Percentiles rank a stretch among this genome's conserved stretches.
Conservation (phyloP, 1,140 invertebrate species). For the Papilio glaucus region DNA sequence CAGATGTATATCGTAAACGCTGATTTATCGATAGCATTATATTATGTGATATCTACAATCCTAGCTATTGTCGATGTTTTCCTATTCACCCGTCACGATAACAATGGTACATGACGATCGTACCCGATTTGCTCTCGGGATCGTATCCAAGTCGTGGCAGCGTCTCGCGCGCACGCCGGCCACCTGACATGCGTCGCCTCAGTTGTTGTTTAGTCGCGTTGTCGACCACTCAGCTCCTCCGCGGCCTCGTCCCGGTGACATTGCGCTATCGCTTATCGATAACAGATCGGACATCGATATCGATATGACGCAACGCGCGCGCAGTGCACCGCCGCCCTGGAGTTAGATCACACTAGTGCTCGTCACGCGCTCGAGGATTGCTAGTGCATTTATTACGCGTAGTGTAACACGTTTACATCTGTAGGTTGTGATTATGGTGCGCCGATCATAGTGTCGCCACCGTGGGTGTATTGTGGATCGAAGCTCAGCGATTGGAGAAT, state of each 20-base stretch:
- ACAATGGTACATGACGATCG: slow-evolving; percentile 52
- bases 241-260: slow-evolving; percentile 69
- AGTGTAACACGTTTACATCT: slow-evolving; percentile 46
- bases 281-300: slow-evolving; percentile 59
- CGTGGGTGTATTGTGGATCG: slow-evolving; percentile 75
- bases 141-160: slow-evolving; percentile 59
- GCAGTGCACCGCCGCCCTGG: slow-evolving; percentile 49
- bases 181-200: slow-evolving; percentile 56
- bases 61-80: slow-evolving; percentile 24
- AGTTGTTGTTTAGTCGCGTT: slow-evolving; percentile 75
- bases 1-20: not conserved
- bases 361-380: slow-evolving; percentile 40
- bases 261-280: slow-evolving; percentile 69
- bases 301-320: slow-evolving; percentile 41
- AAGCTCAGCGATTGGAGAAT: slow-evolving; percentile 81
- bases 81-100: slow-evolving; percentile 29
- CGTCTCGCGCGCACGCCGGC: slow-evolving; percentile 57
- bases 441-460: slow-evolving; percentile 62
- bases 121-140: slow-evolving; percentile 49
- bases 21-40: not conserved
- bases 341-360: slow-evolving; percentile 42
- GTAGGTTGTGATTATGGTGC: slow-evolving; percentile 79
- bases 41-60: too few relatives aligned
- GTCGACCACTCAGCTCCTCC: slow-evolving; percentile 72
- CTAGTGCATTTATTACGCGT: slow-evolving; percentile 57